Percentiles rank a stretch among this genome's conserved stretches.
phyloP scores from a whole-genome alignment of 2,113 vertebrate species.

The Lophotis ruficrista region DNA sequence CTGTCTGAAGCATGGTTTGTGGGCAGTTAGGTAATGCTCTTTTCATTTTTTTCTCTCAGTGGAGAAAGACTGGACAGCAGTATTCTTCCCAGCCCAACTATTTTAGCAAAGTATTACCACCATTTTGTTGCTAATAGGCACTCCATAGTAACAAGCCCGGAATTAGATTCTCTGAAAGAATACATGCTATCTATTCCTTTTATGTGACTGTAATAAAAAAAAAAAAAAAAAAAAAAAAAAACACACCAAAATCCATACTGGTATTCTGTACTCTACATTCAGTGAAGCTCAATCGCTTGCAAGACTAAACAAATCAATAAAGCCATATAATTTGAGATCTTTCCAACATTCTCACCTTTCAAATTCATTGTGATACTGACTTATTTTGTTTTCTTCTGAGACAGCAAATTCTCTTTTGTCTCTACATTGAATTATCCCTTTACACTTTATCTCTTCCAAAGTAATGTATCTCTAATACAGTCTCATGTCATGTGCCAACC shows the following conservation, averaged over 20 bases:
- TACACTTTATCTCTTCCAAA: not conserved
- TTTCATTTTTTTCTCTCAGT: not conserved
- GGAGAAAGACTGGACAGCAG: not conserved
- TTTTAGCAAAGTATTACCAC: not conserved
- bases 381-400: not conserved
- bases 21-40: not conserved
- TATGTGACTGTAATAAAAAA: not conserved
- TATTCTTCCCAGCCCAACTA: not conserved
- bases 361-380: not conserved
- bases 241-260: not conserved
- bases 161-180: not conserved
- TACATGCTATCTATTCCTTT: not conserved
- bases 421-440: not conserved
- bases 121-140: not conserved
- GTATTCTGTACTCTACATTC: not conserved
- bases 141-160: not conserved
- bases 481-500: not conserved
- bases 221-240: not conserved
- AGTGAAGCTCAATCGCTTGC: not conserved
- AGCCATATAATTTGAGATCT: not conserved
- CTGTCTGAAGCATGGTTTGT: not conserved
- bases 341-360: not conserved
- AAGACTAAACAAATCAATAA: conserved; percentile 28
- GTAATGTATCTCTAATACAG: not conserved
- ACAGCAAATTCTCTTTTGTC: not conserved